These are phyloP conservation scores for Ispidina lecontei DNA, from an alignment of 2,797 vertebrate species.

Conservation along the genomic window DNA sequence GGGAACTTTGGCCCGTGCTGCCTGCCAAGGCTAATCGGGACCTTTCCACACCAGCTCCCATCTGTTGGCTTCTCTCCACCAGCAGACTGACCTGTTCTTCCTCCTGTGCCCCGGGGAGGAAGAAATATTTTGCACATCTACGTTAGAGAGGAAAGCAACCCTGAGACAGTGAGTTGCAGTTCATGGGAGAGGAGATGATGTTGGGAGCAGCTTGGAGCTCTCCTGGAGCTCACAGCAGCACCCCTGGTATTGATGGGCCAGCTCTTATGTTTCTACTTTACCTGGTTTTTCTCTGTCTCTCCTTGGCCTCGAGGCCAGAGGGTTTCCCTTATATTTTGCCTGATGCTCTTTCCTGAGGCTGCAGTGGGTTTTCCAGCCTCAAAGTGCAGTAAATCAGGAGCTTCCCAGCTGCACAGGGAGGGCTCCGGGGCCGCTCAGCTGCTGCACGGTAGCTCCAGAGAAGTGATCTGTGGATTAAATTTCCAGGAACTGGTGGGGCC, in stretches of 20 bases:
- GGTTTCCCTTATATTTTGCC: accelerated
- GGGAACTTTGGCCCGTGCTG: background rate
- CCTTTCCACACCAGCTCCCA: background rate
- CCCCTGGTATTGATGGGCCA: accelerated
- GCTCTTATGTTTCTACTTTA: background rate
- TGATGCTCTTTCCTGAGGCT: background rate
- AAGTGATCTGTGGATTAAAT: background rate
- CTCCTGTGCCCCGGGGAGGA: background rate
- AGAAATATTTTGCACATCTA: accelerated
- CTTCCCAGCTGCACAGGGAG: background rate
- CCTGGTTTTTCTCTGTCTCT: background rate
- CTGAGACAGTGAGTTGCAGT: background rate
- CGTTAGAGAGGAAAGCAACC: background rate
- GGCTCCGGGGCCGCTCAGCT: background rate
- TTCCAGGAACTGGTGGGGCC: background rate
- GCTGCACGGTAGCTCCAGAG: conserved; percentile 16
- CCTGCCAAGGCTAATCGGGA: background rate
- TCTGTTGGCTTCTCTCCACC: background rate
- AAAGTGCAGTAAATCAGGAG: background rate
- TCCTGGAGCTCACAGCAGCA: background rate
- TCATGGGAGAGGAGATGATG: accelerated
- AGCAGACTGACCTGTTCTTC: background rate
- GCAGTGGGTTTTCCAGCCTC: background rate
- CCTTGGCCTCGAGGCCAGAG: too few relatives aligned
- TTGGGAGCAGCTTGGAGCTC: background rate